A percentile compares a stretch with the other conserved stretches of the same genome.
Evolutionary conservation across 35 echinoderm and acorn worm genomes (phyloP).

Genomic region (Apostichopus parvimensis): DNA sequence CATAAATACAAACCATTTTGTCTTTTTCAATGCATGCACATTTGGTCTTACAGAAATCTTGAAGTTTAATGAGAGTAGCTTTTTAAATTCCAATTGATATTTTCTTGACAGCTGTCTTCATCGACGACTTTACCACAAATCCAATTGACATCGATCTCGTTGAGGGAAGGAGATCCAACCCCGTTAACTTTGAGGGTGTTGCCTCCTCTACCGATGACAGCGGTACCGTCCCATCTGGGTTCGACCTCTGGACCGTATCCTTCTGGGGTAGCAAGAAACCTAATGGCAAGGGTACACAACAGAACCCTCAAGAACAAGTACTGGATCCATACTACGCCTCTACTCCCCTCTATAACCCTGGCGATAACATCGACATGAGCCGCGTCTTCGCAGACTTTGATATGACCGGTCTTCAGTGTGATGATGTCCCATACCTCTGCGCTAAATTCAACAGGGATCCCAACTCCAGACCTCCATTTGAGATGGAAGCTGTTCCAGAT

Average conservation of each 20-base stretch:
- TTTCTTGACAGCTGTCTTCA: conserved; percentile 18
- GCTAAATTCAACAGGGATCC: conserved; percentile 66
- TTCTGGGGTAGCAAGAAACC: conserved; percentile 66
- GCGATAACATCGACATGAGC: conserved; percentile 55
- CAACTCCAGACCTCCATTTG: conserved; percentile 47
- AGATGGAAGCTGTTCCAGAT: conserved; percentile 62
- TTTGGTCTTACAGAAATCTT: too few species aligned
- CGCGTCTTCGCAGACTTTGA: conserved; percentile 66
- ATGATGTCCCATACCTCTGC: conserved; percentile 60
- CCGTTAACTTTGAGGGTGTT: conserved; percentile 38
- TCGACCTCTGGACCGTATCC: conserved; percentile 63
- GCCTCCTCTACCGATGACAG: conserved; percentile 60
- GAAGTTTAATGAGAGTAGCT: neutral
- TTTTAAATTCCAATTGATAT: neutral
- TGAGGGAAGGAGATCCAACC: conserved; percentile 61
- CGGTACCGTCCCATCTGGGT: conserved; percentile 46
- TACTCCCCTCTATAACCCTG: conserved; percentile 44
- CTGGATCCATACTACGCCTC: conserved; percentile 64
- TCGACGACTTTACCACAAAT: conserved; percentile 16
- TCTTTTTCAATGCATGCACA: too few species aligned
- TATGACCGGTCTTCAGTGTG: conserved; percentile 69
- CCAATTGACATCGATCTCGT: conserved; percentile 20
- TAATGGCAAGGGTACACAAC: conserved; percentile 67
- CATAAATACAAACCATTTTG: too few species aligned
- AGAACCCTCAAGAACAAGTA: conserved; percentile 61